Conservation (phyloP, 1,140 invertebrate species). For the Drosophila eugracilis region DNA sequence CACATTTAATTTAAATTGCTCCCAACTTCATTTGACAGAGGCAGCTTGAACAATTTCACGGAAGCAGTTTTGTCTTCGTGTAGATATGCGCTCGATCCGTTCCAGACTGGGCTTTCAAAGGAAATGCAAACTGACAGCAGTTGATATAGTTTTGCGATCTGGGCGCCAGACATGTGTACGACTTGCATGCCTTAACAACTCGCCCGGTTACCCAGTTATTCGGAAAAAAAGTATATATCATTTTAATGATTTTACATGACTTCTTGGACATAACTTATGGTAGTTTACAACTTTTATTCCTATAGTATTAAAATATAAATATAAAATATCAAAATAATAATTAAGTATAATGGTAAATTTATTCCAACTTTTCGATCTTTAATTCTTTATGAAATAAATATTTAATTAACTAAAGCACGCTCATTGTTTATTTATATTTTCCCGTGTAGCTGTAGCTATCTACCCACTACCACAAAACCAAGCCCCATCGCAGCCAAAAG, state of each 20-base stretch:
- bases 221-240: not conserved
- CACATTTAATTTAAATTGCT: not conserved
- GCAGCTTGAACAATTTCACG: slow-evolving; percentile 21
- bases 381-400: too few relatives aligned
- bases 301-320: too few relatives aligned
- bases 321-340: too few relatives aligned
- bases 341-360: too few relatives aligned
- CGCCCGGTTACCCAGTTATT: slow-evolving; percentile 6
- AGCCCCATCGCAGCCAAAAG: slow-evolving; percentile 10
- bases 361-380: too few relatives aligned
- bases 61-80: slow-evolving; percentile 21
- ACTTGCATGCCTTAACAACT: slow-evolving; percentile 46
- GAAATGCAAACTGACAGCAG: slow-evolving; percentile 25
- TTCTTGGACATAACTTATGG: too few relatives aligned
- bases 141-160: slow-evolving; percentile 39
- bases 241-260: not conserved
- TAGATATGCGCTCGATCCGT: slow-evolving; percentile 5
- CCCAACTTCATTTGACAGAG: too few relatives aligned
- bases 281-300: too few relatives aligned
- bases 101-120: slow-evolving; percentile 12
- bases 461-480: slow-evolving; percentile 5
- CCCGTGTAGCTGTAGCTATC: not conserved
- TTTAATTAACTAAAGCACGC: not conserved
- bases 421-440: not conserved
- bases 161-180: slow-evolving; percentile 38